Conservation (phyloP, 2,888 invertebrate species). For the Pasiphila rectangulata region DNA sequence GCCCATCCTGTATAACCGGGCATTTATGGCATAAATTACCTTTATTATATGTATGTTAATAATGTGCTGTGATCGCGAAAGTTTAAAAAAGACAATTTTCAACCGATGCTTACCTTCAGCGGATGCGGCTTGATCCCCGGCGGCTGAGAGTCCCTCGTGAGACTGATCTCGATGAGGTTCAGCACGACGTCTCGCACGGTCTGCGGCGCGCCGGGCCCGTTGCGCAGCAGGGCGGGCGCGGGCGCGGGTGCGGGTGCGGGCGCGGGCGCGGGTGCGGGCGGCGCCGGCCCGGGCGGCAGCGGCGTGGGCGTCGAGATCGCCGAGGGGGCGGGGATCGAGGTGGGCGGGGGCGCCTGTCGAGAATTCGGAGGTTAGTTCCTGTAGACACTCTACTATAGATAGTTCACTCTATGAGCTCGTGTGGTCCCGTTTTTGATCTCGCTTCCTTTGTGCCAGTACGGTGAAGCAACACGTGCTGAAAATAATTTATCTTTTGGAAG, state of each 20-base stretch:
- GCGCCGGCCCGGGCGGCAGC: constrained; percentile 73
- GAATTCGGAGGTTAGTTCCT: too few relatives aligned
- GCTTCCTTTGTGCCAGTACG: too few relatives aligned
- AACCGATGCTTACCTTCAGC: constrained; percentile 53
- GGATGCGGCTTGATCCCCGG: constrained; percentile 53
- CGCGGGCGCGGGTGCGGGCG: constrained; percentile 54
- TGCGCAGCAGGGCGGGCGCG: constrained; percentile 46
- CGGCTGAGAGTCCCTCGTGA: constrained; percentile 83
- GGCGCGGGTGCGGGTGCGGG: constrained; percentile 26
- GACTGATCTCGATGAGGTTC: constrained; percentile 90
- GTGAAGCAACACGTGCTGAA: too few relatives aligned
- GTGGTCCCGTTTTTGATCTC: too few relatives aligned
- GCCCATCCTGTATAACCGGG: too few relatives aligned
- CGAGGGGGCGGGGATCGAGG: constrained; percentile 40
- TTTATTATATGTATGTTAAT: too few relatives aligned
- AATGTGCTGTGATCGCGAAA: too few relatives aligned
- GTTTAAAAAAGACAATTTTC: too few relatives aligned
- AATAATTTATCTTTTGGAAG: too few relatives aligned
- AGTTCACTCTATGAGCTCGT: too few relatives aligned
- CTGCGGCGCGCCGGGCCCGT: constrained; percentile 73
- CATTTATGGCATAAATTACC: too few relatives aligned
- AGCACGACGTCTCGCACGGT: constrained; percentile 91
- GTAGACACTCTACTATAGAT: too few relatives aligned
- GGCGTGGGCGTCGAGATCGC: constrained; percentile 59
- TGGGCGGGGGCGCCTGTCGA: constrained; percentile 7